Evolutionary conservation across 2,797 vertebrate genomes (phyloP), one percentile per base, ranked within the genome.

Genomic region (Chelonia mydas): DNA sequence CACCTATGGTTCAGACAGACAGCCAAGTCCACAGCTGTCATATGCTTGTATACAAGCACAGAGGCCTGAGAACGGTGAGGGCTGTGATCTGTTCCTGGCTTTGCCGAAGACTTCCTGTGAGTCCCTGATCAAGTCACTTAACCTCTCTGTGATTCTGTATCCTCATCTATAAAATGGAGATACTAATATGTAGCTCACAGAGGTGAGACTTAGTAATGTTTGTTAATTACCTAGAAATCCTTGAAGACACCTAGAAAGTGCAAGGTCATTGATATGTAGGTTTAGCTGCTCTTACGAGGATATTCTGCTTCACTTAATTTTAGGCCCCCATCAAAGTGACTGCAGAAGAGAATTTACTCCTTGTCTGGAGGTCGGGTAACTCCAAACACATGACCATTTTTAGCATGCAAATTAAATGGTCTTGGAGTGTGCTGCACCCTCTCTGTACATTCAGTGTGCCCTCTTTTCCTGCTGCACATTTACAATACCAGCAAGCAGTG

Each of bases 221-320:
- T 88, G 12, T 79, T 91, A 88, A 95, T 61, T 81, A 88, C 7
- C 79, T 89, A 54, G 59, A 88, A 45, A 95, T 59, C 47, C 72
- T 41, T 54, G 57, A 57, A 7, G 7, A 15, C 16, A 33, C 59
- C 16, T 33, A 33, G 31, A 61, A 61, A 61, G 59, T 33, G 59
- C 59, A 61, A 61, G 31, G 31, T 33, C 61, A 61, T 33, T 33
- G 7, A 33, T 61, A 61, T 31, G 31, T 59, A 59, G 7, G 7
- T 33, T 19, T 65, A 65, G 65, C 33, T 68, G 17, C n/a, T 68
- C 7, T n/a, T 68, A 37, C 68, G 33, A 68, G n/a, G 17, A 37
- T 68, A 68, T 21, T 10, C n/a, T 68, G n/a, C 17, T 37, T 68
- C 86, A 25, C 17, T 84, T 86, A 81, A 31, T 87, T 92, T 95